Evolutionary conservation across 2,113 vertebrate genomes (phyloP), one percentile per base, ranked within the genome.

Genomic region (Mormyrus iriodes): DNA sequence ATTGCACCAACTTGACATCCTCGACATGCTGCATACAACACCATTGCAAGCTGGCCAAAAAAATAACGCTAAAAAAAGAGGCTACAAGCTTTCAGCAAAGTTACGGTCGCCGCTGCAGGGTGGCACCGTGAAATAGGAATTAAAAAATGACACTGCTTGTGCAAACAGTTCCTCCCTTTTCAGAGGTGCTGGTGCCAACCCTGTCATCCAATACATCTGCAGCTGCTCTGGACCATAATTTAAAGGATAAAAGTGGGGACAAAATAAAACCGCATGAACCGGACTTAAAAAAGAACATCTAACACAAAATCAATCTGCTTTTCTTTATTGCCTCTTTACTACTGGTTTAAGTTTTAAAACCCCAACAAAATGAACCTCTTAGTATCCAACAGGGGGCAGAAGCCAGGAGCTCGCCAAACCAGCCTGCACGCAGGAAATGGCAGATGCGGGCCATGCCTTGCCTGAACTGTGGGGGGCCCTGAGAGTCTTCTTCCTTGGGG

Each of bases 401-500:
- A 88, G 61, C 58, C 44, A 15, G 31, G 31, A 79, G 17, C 1
- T 8, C 49, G 21, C 53, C 17, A 2, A 10, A 31, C 12, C 27
- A 35, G 24, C 27, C 24, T 6, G 4, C 55, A 58, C 13, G 24
- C 39, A n/a, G 55, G 69, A 79, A 35, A 31, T 15, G 19, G 87
- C 39, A 31, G 53, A 88, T 79, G 82, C 51, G 83, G 65, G 91
- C 51, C 0, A 84, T 31, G 87, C 89, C 90, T 95, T 95, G 93
- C 96, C 95, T 95, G 94, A 95, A 95, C 88, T 96, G 94, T 2
- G 88, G 39, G 83, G 52, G 82, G 73, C 94, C 93, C 24, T 95
- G 94, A 3, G 93, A 76, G 91, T 96, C 94, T 9, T 96, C 95
- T 39, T 96, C 95, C 92, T 95, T 96, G 86, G 92, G 90, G 91